Base-by-base conservation (phyloP, 1,140 invertebrate genomes). In the Drosophila littoralis region DNA sequence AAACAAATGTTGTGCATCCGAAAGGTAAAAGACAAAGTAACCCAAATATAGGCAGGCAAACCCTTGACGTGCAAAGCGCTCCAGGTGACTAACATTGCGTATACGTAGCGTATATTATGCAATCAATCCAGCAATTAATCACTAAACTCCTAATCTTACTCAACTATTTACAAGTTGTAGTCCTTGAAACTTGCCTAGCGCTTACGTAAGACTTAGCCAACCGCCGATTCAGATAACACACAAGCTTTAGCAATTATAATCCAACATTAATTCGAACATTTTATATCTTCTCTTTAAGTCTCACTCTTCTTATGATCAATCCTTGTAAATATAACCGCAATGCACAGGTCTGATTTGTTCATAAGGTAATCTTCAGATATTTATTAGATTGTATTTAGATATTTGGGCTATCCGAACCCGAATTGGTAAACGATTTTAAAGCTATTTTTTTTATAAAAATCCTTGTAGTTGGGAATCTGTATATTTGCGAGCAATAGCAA, bases 1-100 rank as follows among this genome's bases (percentile, higher is more conserved):
- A 91, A 79, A 91, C 90, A 74, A 91, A 91, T 86, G 86, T 91
- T 69, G 90, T 91, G 43, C 90, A 91, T 91, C 90, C 90, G 75
- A 91, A 91, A 84, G 86, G 90, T 91, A 91, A 91, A 89, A 89
- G 81, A 86, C 90, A 90, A 80, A 85, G 79, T 76, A 84, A 79
- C 55, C 90, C 90, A 65, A 91, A 90, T 90, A 82, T 91, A 91
- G 90, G 86, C 81, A 91, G 91, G 77, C 83, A 90, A 70, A 90
- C 90, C 64, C 78, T 91, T 58, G 84, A 91, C 68, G 77, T 82
- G 69, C 84, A 86, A 86, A 88, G 79, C 68, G 90, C 84, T 65
- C 84, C 90, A 91, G 90, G 90, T 91, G 90, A 91, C 77, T 91
- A 91, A 79, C 65, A 86, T 81, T 74, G 82, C 82, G 78, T 74